A percentile compares a stretch with the other conserved stretches of the same genome.
These are phyloP conservation scores for Battus philenor DNA, from an alignment of 1,140 invertebrate genomes.

Conservation along the genomic window DNA sequence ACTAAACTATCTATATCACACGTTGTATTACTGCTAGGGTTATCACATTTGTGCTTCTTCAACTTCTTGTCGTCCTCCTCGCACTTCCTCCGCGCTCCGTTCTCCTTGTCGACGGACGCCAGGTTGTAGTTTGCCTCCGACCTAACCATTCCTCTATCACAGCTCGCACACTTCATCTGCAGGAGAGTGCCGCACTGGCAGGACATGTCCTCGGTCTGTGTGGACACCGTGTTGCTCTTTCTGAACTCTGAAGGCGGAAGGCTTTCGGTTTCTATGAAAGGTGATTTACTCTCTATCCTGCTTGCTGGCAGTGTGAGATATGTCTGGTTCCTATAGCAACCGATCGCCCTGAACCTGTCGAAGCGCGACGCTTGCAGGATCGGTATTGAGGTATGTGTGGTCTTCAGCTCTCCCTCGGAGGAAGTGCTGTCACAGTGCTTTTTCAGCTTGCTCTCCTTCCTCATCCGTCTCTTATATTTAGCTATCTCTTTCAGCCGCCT, in stretches of 20 bases:
- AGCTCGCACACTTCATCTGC: slow-evolving; percentile 42
- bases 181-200: slow-evolving; percentile 58
- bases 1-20: slow-evolving; percentile 61
- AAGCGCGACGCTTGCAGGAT: slow-evolving; percentile 71
- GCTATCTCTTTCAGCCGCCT: slow-evolving; percentile 62
- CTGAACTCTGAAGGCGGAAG: slow-evolving; percentile 49
- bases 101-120: slow-evolving; percentile 36
- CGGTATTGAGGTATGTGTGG: slow-evolving; percentile 67
- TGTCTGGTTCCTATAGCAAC: slow-evolving; percentile 66
- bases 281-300: slow-evolving; percentile 48
- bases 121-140: slow-evolving; percentile 61
- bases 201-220: slow-evolving; percentile 61
- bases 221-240: slow-evolving; percentile 58
- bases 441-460: slow-evolving; percentile 65
- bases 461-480: slow-evolving; percentile 62
- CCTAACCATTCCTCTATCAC: slow-evolving; percentile 43
- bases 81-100: slow-evolving; percentile 38
- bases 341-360: slow-evolving; percentile 64
- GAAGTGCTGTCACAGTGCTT: slow-evolving; percentile 60
- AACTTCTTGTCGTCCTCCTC: slow-evolving; percentile 43
- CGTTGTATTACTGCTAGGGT: slow-evolving; percentile 50
- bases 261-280: slow-evolving; percentile 40
- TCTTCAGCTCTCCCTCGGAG: slow-evolving; percentile 51
- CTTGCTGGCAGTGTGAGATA: slow-evolving; percentile 59
- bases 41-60: slow-evolving; percentile 75